Conservation (phyloP, 2,888 invertebrate species). For the Cheilosia variabilis region DNA sequence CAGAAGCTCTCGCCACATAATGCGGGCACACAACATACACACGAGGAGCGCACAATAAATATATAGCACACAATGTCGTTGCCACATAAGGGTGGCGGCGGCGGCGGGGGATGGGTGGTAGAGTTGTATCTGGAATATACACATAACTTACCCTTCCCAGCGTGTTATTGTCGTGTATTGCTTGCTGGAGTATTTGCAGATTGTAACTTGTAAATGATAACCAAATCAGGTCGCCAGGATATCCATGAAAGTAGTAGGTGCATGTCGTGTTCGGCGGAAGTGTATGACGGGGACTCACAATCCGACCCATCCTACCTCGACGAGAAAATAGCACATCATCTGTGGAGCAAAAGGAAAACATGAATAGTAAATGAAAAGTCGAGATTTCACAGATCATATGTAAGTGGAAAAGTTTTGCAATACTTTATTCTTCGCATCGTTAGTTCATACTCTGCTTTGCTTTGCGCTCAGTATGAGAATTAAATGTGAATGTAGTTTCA, state of each 20-base stretch:
- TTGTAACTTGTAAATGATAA: conserved; percentile 94
- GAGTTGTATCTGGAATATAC: background rate
- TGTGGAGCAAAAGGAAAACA: conserved; percentile 77
- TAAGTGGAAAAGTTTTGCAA: conserved; percentile 70
- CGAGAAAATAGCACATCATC: conserved; percentile 85
- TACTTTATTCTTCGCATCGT: conserved; percentile 43
- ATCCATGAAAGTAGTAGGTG: conserved; percentile 92
- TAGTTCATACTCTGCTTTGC: background rate
- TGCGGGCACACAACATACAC: conserved; percentile 26
- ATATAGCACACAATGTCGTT: conserved; percentile 23
- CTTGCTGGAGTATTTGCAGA: conserved; percentile 89
- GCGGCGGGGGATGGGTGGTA: background rate
- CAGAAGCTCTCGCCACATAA: conserved; percentile 41
- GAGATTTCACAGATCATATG: conserved; percentile 68
- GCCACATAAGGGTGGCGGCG: background rate
- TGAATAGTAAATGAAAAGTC: conserved; percentile 70
- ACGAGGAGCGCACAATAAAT: background rate
- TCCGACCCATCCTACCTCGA: conserved; percentile 88
- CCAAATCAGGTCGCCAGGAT: conserved; percentile 92
- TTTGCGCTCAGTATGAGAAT: background rate
- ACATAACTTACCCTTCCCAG: conserved; percentile 82
- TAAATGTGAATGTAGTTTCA: conserved; percentile 31
- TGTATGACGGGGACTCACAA: conserved; percentile 92
- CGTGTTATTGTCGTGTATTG: conserved; percentile 85
- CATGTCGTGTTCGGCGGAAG: conserved; percentile 94